A percentile compares a stretch with the other conserved stretches of the same genome.
phyloP scores from a whole-genome alignment of 1,140 invertebrate genomes.

The silkworm (Bombyx mori) region DNA sequence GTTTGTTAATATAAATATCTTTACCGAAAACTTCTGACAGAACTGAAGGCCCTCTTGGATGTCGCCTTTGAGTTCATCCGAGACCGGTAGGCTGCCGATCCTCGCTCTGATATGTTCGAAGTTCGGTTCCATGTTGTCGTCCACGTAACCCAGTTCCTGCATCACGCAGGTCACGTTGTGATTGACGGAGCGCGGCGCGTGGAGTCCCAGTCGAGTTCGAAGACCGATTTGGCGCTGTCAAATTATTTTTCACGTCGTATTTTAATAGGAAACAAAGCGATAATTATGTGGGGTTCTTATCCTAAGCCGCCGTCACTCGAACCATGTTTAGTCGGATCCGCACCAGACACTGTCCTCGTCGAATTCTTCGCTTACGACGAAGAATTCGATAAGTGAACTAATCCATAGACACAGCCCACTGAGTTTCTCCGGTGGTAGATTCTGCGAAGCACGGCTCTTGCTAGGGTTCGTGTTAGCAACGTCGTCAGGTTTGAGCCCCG shows the following conservation, averaged over 20 bases:
- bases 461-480: too few species aligned
- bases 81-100: slow-evolving; percentile 72
- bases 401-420: too few species aligned
- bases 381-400: too few species aligned
- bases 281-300: too few species aligned
- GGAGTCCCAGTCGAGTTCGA: slow-evolving; percentile 71
- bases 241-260: neutral
- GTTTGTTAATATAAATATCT: neutral
- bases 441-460: too few species aligned
- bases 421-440: too few species aligned
- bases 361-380: too few species aligned
- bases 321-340: too few species aligned
- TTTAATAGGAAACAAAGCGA: too few species aligned
- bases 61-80: slow-evolving; percentile 73
- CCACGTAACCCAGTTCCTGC: slow-evolving; percentile 78
- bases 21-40: slow-evolving; percentile 77
- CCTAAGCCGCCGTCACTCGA: too few species aligned
- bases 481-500: too few species aligned
- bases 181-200: slow-evolving; percentile 68
- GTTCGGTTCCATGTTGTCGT: slow-evolving; percentile 76
- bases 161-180: slow-evolving; percentile 77
- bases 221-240: slow-evolving; percentile 72
- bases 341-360: too few species aligned
- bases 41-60: slow-evolving; percentile 76
- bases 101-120: slow-evolving; percentile 74